Conservation (phyloP, 2,113 vertebrate genomes). For the Eira barbara region DNA sequence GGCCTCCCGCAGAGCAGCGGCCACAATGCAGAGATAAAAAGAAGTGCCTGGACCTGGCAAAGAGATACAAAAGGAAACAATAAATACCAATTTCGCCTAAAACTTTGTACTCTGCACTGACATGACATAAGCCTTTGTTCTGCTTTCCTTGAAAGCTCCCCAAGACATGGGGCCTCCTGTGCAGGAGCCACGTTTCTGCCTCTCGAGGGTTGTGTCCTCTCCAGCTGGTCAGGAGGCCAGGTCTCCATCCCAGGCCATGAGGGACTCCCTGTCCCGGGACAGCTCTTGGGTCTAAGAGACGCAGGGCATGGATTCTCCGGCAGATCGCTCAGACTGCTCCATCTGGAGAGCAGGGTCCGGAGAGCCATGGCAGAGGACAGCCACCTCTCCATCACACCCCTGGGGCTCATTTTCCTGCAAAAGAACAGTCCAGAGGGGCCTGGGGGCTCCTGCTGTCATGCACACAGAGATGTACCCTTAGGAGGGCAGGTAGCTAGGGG, state of each 20-base stretch:
- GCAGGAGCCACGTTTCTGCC: neutral
- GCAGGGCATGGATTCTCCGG: neutral
- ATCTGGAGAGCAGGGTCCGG: neutral
- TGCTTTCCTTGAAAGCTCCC: neutral
- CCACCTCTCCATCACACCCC: neutral
- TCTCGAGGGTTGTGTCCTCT: neutral
- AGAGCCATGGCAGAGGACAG: neutral
- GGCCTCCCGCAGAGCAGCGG: neutral
- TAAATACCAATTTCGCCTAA: neutral
- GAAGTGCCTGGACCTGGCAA: neutral
- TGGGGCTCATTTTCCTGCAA: neutral
- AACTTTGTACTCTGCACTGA: accelerated
- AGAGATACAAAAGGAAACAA: neutral
- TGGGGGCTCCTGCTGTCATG: neutral
- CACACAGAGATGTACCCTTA: neutral
- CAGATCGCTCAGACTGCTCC: neutral
- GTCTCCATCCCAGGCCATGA: neutral
- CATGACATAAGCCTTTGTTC: neutral
- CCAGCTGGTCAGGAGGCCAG: accelerated
- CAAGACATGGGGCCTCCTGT: neutral
- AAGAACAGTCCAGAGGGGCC: neutral
- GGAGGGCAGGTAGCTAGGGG: neutral
- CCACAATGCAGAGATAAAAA: neutral
- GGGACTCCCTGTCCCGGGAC: neutral
- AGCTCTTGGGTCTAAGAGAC: neutral